Base-by-base conservation (phyloP, 2,113 vertebrate genomes). In the Tragelaphus buxtoni region DNA sequence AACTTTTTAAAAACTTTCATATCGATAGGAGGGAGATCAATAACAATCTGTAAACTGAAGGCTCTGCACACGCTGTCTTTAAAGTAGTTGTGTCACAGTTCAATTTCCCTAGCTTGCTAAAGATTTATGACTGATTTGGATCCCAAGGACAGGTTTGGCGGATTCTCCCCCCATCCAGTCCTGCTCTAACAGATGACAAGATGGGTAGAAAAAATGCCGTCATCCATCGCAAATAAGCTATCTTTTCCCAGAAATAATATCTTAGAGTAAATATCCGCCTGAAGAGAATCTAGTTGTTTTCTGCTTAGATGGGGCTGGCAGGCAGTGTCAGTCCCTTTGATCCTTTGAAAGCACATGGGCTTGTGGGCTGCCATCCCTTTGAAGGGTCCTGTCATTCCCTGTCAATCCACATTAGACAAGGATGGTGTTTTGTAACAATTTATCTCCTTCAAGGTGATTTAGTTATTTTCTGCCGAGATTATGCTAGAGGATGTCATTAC, bases 391-490 rank as follows among this genome's bases (percentile, higher is more conserved):
- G 94, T 96, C 92, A 83, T 84, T 94, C 65, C 60, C 76, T 95
- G 95, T 96, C 96, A 97, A 88, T 97, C 90, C 80, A 76, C 60
- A 97, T 98, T 97, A 97, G 88, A 97, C 84, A 95, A 94, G 61
- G 35, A 82, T 96, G 35, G 92, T 95, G 26, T 89, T 97, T 95
- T 92, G 84, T 96, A 98, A 96, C 88, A 90, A 35, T 97, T 91
- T 97, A 96, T 97, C 96, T 97, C 85, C 94, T 98, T 97, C 96
- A 97, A 97, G 96, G 95, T 98, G 97, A 96, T 96, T 98, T 95
- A 95, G 96, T 93, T 97, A 92, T 94, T 97, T 98, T 96, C 94
- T 95, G 95, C 90, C 0, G 4, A 95, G 96, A 98, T 97, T 97
- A 97, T 97, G 88, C 94, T 83, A 77, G 76, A 95, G 74, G 58